Evolutionary conservation across 92 coral and sea anemone species (phyloP).

Genomic region (Chrysogorgia sp.): DNA sequence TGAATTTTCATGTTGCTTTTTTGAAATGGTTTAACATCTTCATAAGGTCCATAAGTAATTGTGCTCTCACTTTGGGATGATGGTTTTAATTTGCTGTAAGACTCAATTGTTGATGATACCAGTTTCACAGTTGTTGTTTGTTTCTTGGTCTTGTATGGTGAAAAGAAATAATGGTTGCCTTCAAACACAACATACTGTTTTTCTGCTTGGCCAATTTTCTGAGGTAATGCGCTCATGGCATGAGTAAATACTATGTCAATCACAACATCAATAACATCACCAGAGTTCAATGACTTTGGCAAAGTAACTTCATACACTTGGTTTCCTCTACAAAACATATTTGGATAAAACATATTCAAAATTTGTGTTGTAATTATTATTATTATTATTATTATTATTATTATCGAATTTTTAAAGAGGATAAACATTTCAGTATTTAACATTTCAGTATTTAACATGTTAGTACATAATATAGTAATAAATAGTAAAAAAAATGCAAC

Average conservation of each 20-base stretch:
- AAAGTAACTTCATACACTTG: slow-evolving; percentile 68
- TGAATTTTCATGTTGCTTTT: slow-evolving; percentile 82
- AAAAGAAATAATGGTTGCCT: slow-evolving; percentile 89
- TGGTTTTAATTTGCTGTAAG: slow-evolving; percentile 87
- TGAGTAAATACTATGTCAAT: slow-evolving; percentile 85
- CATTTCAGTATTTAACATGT: too few relatives aligned
- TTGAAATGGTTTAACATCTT: slow-evolving; percentile 73
- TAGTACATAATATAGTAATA: too few relatives aligned
- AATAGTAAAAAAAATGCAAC: too few relatives aligned
- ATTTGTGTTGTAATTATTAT: too few relatives aligned
- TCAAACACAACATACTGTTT: slow-evolving; percentile 88
- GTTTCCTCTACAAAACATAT: slow-evolving; percentile 77
- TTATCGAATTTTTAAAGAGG: too few relatives aligned
- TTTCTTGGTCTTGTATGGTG: slow-evolving; percentile 71
- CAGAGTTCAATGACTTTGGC: slow-evolving; percentile 65
- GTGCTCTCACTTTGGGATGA: slow-evolving; percentile 77
- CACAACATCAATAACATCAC: slow-evolving; percentile 62
- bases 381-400: too few relatives aligned
- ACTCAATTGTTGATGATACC: slow-evolving; percentile 84
- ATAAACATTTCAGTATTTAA: too few relatives aligned
- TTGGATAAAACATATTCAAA: too few relatives aligned
- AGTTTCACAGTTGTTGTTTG: slow-evolving; percentile 86
- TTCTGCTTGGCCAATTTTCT: slow-evolving; percentile 85
- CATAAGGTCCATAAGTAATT: slow-evolving; percentile 84
- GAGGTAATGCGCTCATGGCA: slow-evolving; percentile 89